Base-by-base conservation (phyloP, 1,140 invertebrate species). In the Drosophila tani region DNA sequence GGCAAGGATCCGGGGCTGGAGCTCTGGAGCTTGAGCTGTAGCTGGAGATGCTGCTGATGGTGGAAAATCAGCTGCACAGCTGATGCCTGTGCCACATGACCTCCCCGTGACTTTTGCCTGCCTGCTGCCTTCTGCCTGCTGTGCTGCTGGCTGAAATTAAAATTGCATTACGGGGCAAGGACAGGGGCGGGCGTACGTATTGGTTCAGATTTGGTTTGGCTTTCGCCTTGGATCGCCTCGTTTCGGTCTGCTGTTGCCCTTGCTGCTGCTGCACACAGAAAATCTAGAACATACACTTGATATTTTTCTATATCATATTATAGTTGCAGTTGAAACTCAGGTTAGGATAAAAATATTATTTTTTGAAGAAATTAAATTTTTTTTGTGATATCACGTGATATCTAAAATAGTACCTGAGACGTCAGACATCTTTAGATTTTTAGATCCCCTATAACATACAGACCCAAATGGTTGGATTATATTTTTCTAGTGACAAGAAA, bases 101-200 rank as follows among this genome's bases (percentile, higher is more conserved):
- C 69, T 74, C 57, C 71, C 32, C 40, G 69, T 63, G 69, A 74
- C 71, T 63, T 75, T 74, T 63, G 71, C 77, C 81, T 60, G 67
- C 66, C 24, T 59, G 65, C 81, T 55, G 51, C 19, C 79, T n/a
- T n/a, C 81, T 60, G 67, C 66, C 24, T 80, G 83, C 83, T 86
- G 80, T 75, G 85, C 81, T 53, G 29, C 46, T 66, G 60, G 51
- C 68, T 88, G 81, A 90, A 90, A 90, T 88, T 88, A 90, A 90
- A 88, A 88, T 88, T 90, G 85, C 84, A 88, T 88, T 90, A 87
- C 81, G 76, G 74, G 62, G 59, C 73, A 64, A 40, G 53, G 35
- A 35, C 53, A 1, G 53, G 59, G 57, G 50, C 67, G 45, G 46
- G 68, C 50, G 64, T 11, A 45, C 45, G 62, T 75, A 83, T 76